A percentile compares a stretch with the other conserved stretches of the same genome.
phyloP scores from a whole-genome alignment of 2,113 vertebrate species.

The Leiothrix lutea region DNA sequence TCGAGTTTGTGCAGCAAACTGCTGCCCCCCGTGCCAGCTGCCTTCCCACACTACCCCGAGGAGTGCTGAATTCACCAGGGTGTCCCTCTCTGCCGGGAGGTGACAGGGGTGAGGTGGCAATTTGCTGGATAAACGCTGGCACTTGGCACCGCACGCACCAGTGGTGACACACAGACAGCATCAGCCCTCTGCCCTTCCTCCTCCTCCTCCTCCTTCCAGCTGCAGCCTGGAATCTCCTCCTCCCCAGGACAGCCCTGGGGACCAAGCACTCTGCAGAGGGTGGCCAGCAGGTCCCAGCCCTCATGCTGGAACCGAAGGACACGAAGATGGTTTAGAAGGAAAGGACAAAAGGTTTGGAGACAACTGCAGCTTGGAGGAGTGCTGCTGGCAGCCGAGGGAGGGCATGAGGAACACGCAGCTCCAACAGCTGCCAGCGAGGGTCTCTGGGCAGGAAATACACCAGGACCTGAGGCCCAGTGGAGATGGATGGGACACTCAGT shows the following conservation, averaged over 20 bases:
- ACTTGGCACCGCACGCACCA: accelerated
- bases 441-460: background rate
- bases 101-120: background rate
- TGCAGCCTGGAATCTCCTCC: background rate
- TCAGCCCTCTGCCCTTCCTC: background rate
- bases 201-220: background rate
- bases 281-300: background rate
- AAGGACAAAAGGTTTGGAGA: background rate
- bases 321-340: background rate
- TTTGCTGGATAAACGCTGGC: background rate
- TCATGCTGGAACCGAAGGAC: background rate
- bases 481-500: background rate
- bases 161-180: background rate
- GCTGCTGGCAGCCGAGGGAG: background rate
- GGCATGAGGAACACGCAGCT: background rate
- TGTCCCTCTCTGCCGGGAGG: background rate
- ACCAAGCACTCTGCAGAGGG: background rate
- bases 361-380: background rate
- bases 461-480: background rate
- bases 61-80: background rate
- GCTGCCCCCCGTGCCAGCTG: background rate
- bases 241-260: background rate
- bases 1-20: background rate
- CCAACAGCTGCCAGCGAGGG: background rate
- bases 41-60: background rate